phyloP scores from a whole-genome alignment of 2,113 vertebrate genomes.

The Phrynosoma platyrhinos region DNA sequence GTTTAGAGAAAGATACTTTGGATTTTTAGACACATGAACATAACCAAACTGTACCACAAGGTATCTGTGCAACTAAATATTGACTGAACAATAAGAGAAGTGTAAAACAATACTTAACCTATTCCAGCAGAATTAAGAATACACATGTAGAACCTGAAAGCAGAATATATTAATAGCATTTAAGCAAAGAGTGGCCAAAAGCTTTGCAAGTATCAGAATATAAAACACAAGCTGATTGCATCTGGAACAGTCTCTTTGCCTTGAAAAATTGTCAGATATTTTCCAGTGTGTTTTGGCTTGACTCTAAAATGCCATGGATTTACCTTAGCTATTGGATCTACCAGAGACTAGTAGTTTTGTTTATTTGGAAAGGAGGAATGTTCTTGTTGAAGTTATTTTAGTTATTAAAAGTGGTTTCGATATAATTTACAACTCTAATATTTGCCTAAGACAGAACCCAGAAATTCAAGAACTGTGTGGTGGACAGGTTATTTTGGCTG shows the following conservation, averaged over 20 bases:
- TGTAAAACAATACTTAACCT: neutral
- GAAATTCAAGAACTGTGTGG: neutral
- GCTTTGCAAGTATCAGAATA: neutral
- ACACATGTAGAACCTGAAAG: neutral
- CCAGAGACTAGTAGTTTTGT: neutral
- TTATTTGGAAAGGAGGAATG: neutral
- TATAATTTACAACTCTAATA: slow-evolving; percentile 5
- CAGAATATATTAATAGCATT: neutral
- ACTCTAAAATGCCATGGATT: neutral
- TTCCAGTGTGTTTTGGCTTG: neutral
- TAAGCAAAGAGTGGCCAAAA: neutral
- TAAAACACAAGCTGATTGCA: neutral
- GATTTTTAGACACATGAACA: neutral
- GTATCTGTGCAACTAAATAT: neutral
- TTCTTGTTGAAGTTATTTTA: neutral
- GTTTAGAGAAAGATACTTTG: too few species aligned
- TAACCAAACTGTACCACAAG: neutral
- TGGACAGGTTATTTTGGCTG: neutral
- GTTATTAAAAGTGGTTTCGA: neutral
- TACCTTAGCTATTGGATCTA: neutral
- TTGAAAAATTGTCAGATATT: neutral
- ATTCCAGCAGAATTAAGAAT: neutral
- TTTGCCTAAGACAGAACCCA: neutral
- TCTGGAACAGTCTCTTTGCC: neutral
- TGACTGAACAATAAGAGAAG: neutral